Conservation (phyloP, 2,797 vertebrate genomes). For the Spinus pinus region DNA sequence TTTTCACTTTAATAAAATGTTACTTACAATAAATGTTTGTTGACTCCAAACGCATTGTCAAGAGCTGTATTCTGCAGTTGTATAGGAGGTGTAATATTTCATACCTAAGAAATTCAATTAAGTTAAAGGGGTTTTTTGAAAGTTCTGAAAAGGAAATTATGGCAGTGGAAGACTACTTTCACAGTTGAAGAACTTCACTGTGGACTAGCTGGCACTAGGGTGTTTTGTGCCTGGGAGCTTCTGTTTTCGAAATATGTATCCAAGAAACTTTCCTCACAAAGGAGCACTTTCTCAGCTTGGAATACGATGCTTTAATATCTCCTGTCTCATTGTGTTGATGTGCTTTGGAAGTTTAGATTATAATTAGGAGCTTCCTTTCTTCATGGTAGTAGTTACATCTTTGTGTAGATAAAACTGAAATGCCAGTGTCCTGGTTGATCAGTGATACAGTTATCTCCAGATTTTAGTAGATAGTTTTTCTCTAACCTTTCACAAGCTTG, state of each 20-base stretch:
- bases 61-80: background rate
- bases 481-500: background rate
- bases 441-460: background rate
- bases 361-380: background rate
- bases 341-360: background rate
- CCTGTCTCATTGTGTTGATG: background rate
- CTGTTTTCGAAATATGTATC: background rate
- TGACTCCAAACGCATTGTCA: background rate
- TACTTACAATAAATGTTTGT: background rate
- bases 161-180: background rate
- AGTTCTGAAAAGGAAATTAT: background rate
- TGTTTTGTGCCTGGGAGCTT: background rate
- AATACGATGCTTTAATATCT: background rate
- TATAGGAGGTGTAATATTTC: background rate
- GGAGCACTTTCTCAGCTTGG: background rate
- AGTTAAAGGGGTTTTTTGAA: background rate
- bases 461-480: background rate
- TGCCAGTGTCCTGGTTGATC: background rate
- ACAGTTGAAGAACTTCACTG: background rate
- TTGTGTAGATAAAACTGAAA: background rate
- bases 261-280: background rate
- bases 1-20: background rate
- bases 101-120: background rate
- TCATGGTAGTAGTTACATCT: background rate
- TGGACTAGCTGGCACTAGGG: background rate